Percentiles rank a stretch among this genome's conserved stretches.
Evolutionary conservation across 2,113 vertebrate genomes (phyloP).

Genomic region (Brevimyrus niger): DNA sequence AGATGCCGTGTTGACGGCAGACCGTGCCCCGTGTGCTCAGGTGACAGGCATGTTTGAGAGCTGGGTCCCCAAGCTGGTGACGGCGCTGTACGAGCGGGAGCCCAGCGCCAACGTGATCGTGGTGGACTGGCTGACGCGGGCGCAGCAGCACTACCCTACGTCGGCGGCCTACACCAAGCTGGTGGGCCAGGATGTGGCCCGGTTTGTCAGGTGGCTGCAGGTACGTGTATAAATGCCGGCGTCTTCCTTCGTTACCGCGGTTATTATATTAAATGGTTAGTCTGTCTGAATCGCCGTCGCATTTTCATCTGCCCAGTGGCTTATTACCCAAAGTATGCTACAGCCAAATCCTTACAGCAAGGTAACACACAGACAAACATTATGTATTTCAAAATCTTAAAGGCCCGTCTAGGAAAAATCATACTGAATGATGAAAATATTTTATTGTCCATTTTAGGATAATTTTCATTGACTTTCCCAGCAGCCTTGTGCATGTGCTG

Average conservation of each 20-base stretch:
- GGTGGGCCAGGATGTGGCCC: slow-evolving; percentile 84
- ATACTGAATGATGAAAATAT: neutral
- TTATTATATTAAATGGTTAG: neutral
- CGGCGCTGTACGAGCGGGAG: slow-evolving; percentile 79
- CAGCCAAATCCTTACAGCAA: neutral
- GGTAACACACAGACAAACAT: neutral
- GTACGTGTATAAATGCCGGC: slow-evolving; percentile 49
- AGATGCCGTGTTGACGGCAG: neutral
- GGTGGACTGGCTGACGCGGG: slow-evolving; percentile 84
- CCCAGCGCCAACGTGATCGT: slow-evolving; percentile 84
- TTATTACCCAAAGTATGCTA: neutral
- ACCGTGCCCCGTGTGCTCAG: slow-evolving; percentile 46
- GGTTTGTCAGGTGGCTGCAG: slow-evolving; percentile 86
- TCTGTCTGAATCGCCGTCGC: neutral
- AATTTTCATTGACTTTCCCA: neutral
- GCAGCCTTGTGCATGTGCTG: neutral
- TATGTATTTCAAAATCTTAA: neutral
- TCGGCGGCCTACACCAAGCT: slow-evolving; percentile 83
- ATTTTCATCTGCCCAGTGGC: neutral
- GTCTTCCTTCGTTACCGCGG: no score
- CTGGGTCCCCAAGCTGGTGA: slow-evolving; percentile 90
- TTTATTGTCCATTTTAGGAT: neutral
- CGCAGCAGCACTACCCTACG: slow-evolving; percentile 85
- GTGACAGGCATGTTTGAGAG: slow-evolving; percentile 97
- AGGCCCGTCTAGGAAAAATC: no score